Conservation (phyloP, 2,113 vertebrate species). For the Bothrops jararaca region DNA sequence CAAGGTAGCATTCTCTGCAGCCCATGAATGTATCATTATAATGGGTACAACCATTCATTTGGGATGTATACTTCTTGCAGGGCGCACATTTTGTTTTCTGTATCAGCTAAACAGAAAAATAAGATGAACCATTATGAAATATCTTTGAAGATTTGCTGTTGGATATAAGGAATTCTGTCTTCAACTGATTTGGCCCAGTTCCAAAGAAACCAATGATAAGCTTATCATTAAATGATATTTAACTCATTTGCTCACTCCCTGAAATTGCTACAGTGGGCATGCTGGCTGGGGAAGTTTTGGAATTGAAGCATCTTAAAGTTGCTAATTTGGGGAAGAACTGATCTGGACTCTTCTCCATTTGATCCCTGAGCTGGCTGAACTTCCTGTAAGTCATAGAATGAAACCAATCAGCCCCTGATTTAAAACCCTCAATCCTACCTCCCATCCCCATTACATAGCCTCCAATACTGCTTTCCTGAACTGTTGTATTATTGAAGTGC, state of each 20-base stretch:
- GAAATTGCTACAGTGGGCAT: neutral
- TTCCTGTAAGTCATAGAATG: neutral
- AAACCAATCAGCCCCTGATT: neutral
- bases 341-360: neutral
- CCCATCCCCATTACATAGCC: neutral
- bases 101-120: neutral
- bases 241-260: neutral
- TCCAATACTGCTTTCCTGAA: neutral
- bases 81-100: neutral
- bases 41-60: neutral
- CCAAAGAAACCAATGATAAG: neutral
- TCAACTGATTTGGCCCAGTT: neutral
- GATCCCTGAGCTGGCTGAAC: neutral
- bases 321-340: neutral
- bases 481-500: neutral
- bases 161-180: neutral
- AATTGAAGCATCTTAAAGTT: neutral
- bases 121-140: neutral
- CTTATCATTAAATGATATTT: neutral
- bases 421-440: neutral
- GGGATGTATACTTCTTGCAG: neutral
- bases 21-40: neutral
- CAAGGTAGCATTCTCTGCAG: neutral
- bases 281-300: neutral
- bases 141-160: neutral